A percentile compares a stretch with the other conserved stretches of the same genome.
phyloP scores from a whole-genome alignment of 2,888 invertebrate genomes.

The Orthonychiurus folsomi region DNA sequence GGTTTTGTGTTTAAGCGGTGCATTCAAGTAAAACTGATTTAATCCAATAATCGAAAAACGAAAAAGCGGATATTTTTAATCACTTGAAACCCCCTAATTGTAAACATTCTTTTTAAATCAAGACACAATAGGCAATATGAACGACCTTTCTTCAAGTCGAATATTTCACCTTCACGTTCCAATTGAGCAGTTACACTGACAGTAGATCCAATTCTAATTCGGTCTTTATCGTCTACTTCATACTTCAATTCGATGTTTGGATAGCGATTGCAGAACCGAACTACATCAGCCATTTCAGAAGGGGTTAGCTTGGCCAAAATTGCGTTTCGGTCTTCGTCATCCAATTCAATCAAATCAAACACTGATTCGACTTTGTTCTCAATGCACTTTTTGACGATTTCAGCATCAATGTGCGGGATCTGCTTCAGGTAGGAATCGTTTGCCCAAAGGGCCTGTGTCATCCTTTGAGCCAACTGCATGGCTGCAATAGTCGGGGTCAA shows the following conservation, averaged over 20 bases:
- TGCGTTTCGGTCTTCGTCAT: conserved; percentile 73
- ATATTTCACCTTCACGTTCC: conserved; percentile 95
- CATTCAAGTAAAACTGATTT: too few relatives aligned
- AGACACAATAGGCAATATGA: too few relatives aligned
- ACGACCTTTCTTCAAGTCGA: too few relatives aligned
- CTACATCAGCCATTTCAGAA: conserved; percentile 92
- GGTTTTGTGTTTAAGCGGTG: too few relatives aligned
- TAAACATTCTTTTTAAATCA: too few relatives aligned
- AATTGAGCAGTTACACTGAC: conserved; percentile 84
- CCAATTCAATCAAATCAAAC: conserved; percentile 91
- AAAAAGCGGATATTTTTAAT: too few relatives aligned
- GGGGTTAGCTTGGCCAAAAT: conserved; percentile 64
- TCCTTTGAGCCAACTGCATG: conserved; percentile 99
- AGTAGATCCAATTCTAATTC: conserved; percentile 67
- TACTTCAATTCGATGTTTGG: conserved; percentile 95
- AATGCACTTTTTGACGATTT: conserved; percentile 79
- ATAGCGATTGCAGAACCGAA: conserved; percentile 95
- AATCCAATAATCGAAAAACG: too few relatives aligned
- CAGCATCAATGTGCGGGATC: conserved; percentile 84
- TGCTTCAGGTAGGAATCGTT: conserved; percentile 96
- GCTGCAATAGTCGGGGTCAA: conserved; percentile 94
- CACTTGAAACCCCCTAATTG: too few relatives aligned
- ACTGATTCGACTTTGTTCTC: conserved; percentile 88
- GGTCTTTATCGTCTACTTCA: conserved; percentile 74
- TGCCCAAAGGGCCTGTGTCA: conserved; percentile 99